phyloP scores from a whole-genome alignment of 2,113 vertebrate species.

The Sinocyclocheilus maitianheensis region DNA sequence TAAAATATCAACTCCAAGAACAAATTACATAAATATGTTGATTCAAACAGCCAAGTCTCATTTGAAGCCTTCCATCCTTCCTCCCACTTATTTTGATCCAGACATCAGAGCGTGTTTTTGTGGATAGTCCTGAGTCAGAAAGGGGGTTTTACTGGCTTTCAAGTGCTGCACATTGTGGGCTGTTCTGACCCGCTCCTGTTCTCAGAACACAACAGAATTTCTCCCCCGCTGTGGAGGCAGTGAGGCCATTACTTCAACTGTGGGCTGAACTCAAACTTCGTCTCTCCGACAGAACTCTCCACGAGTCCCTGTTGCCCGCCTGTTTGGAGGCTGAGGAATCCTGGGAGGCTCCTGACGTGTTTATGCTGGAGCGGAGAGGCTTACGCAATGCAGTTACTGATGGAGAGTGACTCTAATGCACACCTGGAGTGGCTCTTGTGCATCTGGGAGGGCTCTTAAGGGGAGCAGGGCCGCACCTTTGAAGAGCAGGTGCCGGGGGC shows the following conservation, averaged over 20 bases:
- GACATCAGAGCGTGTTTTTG: constrained; percentile 11
- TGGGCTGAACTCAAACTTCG: constrained; percentile 14
- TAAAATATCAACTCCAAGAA: background rate
- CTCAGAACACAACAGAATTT: constrained; percentile 23
- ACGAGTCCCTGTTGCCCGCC: background rate
- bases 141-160: constrained; percentile 42
- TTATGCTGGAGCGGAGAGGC: background rate
- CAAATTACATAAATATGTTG: constrained; percentile 7
- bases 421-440: constrained; percentile 23
- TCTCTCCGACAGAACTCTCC: constrained; percentile 6
- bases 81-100: constrained; percentile 41
- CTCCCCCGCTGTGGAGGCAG: constrained; percentile 50
- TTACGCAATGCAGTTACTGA: background rate
- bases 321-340: constrained; percentile 17
- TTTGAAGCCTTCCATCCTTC: constrained; percentile 39
- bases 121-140: constrained; percentile 28
- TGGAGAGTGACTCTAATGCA: constrained; percentile 33
- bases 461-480: background rate
- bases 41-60: background rate
- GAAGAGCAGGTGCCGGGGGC: constrained; percentile 14
- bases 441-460: constrained; percentile 9
- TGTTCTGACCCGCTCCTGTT: constrained; percentile 31
- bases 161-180: constrained; percentile 31
- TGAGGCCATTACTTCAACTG: constrained; percentile 32
- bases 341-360: constrained; percentile 14